Evolutionary conservation across 2,888 invertebrate species (phyloP), one percentile per base, ranked within the genome.

Genomic region (Acrobeloides nanus): DNA sequence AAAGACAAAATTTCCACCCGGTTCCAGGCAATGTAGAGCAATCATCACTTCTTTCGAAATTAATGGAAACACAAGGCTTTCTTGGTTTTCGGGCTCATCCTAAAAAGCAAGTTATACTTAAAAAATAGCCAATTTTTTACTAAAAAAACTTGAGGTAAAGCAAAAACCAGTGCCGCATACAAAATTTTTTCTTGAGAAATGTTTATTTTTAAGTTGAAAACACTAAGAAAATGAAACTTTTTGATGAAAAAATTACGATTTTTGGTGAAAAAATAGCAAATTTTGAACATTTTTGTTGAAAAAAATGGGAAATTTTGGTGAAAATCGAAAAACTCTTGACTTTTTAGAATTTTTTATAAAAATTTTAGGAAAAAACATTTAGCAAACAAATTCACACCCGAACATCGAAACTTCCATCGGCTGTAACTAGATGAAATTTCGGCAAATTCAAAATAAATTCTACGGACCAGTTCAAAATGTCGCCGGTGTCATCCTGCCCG

Each of bases 391-490:
- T 40, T 25, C 43, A 42, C 18, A 40, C 49, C 31, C 24, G 35
- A 26, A 29, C 37, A 51, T 57, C 53, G 12, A 59, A 46, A 31
- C 63, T 59, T 15, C 64, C 62, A 47, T 62, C 62, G 8, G 55
- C 50, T n/a, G 62, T 64, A 10, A 62, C 50, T 15, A 62, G 33
- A 40, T 56, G 44, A 24, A 57, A 55, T 18, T 38, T 39, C n/a
- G 34, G n/a, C 4, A 49, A 24, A 10, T 29, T 21, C 17, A 18
- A 23, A 10, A 48, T 7, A 34, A 23, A 55, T 21, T 34, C 37
- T 20, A 45, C 45, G n/a, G 32, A 35, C 49, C 43, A 51, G 18
- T 38, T 15, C 23, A 58, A 40, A 33, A 59, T 38, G 26, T 48
- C 32, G 26, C 60, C 60, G 8, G 50, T 33, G 34, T 57, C 51